Evolutionary conservation across 2,888 invertebrate species (phyloP), one percentile per base, ranked within the genome.

Genomic region (Polylopha cassiicola): DNA sequence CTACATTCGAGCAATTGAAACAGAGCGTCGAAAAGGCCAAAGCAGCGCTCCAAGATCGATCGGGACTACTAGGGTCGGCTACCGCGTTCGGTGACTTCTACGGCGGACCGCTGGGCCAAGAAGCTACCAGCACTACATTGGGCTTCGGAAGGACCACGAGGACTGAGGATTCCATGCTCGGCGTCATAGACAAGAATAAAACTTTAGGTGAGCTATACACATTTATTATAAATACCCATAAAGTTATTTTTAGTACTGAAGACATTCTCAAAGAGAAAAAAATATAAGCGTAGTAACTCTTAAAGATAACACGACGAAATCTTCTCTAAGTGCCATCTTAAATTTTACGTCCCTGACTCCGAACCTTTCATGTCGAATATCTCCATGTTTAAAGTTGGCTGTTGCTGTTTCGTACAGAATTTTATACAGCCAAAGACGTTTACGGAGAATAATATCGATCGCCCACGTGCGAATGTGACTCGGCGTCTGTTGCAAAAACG

Each of bases 21-120:
- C 95, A 95, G 71, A 94, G 94, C 62, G 95, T 95, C 24, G 95
- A 95, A 68, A 95, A 95, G 66, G 95, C 95, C 24, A 95, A 95
- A 68, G 95, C 95, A 1, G 95, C 94, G 0, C 81, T 95, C 28
- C 92, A 92, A 70, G 92, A 92, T 70, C 55, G 85, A 7, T 91
- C 90, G 20, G 89, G 90, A 6, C 89, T 92, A 51, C 84, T 92
- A 46, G 90, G 92, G 0, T 88, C 91, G 7, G 88, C 90, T 30
- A 92, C 91, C 46, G 92, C 92, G 2, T 92, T 92, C 74, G 89
- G 92, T 80, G 87, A 89, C 52, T 86, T 89, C 53, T 89, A 89
- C 61, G 87, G 87, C 17, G 88, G 88, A 0, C 77, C 87, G 62
- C 53, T 87, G 58, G 73, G 77, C 22, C 76, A 81, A 50, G 79